These are phyloP conservation scores for Siniperca chuatsi DNA, from an alignment of 2,113 vertebrate genomes.

Conservation along the genomic window DNA sequence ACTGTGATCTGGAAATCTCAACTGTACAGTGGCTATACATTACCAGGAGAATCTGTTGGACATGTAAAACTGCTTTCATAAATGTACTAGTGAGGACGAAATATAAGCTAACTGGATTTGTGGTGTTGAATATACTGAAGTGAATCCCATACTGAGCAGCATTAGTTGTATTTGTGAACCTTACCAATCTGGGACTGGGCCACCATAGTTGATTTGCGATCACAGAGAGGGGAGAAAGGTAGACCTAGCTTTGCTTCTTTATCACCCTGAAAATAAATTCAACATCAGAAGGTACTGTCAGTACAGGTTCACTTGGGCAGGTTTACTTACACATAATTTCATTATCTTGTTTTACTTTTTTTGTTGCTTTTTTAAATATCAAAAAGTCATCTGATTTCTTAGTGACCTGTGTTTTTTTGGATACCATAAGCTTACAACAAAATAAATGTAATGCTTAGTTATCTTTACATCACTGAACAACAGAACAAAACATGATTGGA, in stretches of 20 bases:
- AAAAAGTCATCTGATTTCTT: neutral
- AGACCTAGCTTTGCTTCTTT: constrained; percentile 94
- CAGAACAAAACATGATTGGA: neutral
- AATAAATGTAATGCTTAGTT: neutral
- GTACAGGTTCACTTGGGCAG: neutral
- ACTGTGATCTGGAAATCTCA: neutral
- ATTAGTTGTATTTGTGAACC: neutral
- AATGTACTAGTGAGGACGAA: neutral
- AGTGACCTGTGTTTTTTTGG: neutral
- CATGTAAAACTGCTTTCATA: too few relatives aligned
- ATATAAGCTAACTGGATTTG: neutral
- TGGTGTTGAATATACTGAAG: neutral
- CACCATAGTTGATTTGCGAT: constrained; percentile 86
- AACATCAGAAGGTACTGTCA: neutral
- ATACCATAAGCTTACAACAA: neutral
- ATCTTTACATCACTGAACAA: neutral
- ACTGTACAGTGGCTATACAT: neutral
- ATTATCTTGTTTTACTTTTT: neutral
- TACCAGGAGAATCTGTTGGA: neutral
- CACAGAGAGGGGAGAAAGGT: constrained; percentile 95
- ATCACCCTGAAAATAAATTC: constrained; percentile 88
- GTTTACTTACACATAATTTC: neutral
- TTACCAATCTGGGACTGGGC: constrained; percentile 76
- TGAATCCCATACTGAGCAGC: neutral
- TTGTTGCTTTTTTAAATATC: neutral